A percentile compares a stretch with the other conserved stretches of the same genome.
Evolutionary conservation across 2,113 vertebrate genomes (phyloP).

Genomic region (Accipiter cooperii): DNA sequence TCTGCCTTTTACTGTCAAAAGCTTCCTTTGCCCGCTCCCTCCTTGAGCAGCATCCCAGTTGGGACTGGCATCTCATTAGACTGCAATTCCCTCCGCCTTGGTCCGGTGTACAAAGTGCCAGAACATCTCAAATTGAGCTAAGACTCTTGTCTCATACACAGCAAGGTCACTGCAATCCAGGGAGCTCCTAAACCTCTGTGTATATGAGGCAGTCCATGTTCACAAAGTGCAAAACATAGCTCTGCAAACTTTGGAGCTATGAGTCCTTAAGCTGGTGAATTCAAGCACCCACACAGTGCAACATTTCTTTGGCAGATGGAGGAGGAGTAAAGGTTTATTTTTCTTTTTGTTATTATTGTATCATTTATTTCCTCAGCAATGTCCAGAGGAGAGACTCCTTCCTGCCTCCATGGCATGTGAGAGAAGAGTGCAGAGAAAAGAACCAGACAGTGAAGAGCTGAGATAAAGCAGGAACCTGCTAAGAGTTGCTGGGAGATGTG

Average conservation of each 20-base stretch:
- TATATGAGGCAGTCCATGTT: rapidly evolving
- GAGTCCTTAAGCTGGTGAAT: not conserved
- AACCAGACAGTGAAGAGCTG: not conserved
- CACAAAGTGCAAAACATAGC: not conserved
- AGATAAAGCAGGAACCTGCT: not conserved
- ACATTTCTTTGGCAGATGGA: not conserved
- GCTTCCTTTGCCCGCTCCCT: not conserved
- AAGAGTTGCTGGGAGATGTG: not conserved
- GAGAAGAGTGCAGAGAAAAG: not conserved
- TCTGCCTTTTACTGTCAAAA: slow-evolving; percentile 39
- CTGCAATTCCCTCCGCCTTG: slow-evolving; percentile 6
- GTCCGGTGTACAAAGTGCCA: not conserved
- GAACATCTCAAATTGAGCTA: slow-evolving; percentile 8
- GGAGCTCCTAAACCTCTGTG: not conserved
- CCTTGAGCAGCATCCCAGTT: not conserved
- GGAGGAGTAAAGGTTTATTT: not conserved
- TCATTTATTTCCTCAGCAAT: not conserved
- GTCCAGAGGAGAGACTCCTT: not conserved
- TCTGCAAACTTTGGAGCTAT: not conserved
- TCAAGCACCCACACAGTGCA: not conserved
- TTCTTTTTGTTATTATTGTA: not conserved
- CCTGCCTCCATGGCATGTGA: not conserved
- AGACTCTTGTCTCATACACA: not conserved
- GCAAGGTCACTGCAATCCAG: not conserved
- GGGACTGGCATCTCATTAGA: not conserved